Percentiles rank a stretch among this genome's conserved stretches.
Conservation (phyloP, 2,113 vertebrate species). For the Caranx ignobilis region DNA sequence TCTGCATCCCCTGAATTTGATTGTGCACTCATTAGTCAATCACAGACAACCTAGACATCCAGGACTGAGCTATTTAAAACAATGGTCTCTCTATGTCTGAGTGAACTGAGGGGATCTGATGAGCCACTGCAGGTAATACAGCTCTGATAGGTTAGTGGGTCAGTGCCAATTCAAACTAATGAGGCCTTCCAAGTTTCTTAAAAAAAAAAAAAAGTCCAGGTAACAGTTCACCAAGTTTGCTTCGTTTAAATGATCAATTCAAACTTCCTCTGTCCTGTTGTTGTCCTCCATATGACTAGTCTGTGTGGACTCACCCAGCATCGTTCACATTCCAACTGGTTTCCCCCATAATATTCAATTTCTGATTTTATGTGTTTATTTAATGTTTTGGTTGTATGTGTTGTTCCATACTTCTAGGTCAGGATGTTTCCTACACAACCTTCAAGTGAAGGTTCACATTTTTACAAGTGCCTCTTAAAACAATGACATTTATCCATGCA, state of each 20-base stretch:
- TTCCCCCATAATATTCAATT: background rate
- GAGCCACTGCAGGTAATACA: conserved; percentile 53
- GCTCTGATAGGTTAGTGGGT: conserved; percentile 46
- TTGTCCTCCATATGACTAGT: background rate
- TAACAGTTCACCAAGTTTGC: conserved; percentile 29
- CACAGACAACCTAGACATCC: conserved; percentile 47
- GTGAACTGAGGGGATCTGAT: conserved; percentile 34
- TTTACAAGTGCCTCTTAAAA: background rate
- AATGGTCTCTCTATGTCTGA: conserved; percentile 61
- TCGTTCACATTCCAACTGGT: background rate
- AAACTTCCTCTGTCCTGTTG: background rate
- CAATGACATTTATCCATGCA: no score
- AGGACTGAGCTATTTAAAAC: conserved; percentile 51
- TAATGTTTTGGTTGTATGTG: background rate
- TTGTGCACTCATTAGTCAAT: conserved; percentile 70
- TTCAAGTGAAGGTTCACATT: background rate
- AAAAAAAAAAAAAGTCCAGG: conserved; percentile 17
- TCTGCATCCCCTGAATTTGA: conserved; percentile 53
- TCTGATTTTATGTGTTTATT: background rate
- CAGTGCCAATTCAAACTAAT: conserved; percentile 57
- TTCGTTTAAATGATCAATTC: conserved; percentile 10
- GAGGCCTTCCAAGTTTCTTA: conserved; percentile 28
- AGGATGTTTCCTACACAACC: background rate
- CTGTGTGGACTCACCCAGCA: background rate
- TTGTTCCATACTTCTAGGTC: background rate